These are phyloP conservation scores for Tinea pellionella DNA, from an alignment of 2,888 invertebrate species.

Conservation along the genomic window DNA sequence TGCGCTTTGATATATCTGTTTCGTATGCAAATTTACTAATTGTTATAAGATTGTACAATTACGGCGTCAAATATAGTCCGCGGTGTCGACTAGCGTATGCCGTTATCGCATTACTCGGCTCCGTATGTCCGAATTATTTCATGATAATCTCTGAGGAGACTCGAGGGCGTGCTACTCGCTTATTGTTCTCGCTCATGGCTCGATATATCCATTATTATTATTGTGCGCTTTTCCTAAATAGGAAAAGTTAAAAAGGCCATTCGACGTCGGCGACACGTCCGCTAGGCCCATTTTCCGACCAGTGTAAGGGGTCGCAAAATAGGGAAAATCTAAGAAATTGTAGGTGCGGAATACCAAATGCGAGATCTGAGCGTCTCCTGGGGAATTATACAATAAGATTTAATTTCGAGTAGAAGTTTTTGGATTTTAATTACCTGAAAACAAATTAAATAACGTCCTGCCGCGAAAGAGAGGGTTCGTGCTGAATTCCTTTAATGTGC, in stretches of 20 bases:
- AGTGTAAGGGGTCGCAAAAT: conserved; percentile 15
- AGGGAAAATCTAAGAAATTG: conserved; percentile 15
- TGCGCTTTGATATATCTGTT: conserved; percentile 50
- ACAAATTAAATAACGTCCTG: conserved; percentile 57
- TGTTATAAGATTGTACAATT: conserved; percentile 53
- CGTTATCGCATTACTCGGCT: background rate
- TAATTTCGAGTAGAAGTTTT: conserved; percentile 63
- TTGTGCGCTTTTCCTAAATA: conserved; percentile 62
- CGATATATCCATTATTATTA: conserved; percentile 45
- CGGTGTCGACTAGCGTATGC: background rate
- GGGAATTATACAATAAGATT: conserved; percentile 45
- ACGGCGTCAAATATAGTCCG: conserved; percentile 16
- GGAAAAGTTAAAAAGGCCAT: conserved; percentile 70
- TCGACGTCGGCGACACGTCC: conserved; percentile 58
- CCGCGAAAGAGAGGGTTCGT: conserved; percentile 6
- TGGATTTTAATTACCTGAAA: conserved; percentile 67
- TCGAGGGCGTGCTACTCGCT: background rate
- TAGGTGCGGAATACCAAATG: conserved; percentile 17
- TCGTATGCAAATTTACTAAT: conserved; percentile 59
- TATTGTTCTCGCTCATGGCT: conserved; percentile 11
- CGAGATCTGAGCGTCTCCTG: conserved; percentile 8
- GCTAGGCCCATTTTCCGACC: conserved; percentile 19
- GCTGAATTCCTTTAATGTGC: background rate
- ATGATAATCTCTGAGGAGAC: background rate
- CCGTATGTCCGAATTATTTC: background rate